Conservation (phyloP, 2,888 invertebrate genomes). For the Hyppa rectilinea region DNA sequence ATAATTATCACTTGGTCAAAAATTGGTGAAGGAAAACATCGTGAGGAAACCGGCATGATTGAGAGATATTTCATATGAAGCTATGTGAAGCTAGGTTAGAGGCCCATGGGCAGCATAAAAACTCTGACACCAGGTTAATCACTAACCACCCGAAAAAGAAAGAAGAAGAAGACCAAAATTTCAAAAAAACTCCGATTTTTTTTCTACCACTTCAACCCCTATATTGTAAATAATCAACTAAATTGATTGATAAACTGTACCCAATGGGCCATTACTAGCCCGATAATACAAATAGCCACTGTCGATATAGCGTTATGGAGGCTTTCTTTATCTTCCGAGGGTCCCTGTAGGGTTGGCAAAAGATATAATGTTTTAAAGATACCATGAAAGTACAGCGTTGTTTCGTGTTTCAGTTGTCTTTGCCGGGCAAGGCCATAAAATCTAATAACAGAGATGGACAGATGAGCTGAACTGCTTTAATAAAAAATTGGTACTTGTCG, state of each 20-base stretch:
- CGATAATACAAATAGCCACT: constrained; percentile 72
- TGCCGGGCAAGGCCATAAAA: background rate
- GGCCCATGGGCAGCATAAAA: too few species aligned
- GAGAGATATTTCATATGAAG: too few species aligned
- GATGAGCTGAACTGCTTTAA: too few species aligned
- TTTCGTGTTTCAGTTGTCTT: background rate
- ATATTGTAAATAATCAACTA: constrained; percentile 63
- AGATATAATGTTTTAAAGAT: constrained; percentile 18
- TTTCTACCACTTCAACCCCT: constrained; percentile 6
- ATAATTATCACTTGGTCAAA: too few species aligned
- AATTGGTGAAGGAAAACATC: too few species aligned
- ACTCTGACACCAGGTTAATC: too few species aligned
- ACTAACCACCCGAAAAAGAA: too few species aligned
- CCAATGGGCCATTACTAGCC: constrained; percentile 66
- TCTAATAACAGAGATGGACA: background rate
- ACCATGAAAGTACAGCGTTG: constrained; percentile 2
- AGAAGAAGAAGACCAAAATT: too few species aligned
- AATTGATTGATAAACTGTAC: constrained; percentile 72
- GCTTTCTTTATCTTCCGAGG: constrained; percentile 76
- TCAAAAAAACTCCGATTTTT: background rate
- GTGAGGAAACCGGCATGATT: too few species aligned
- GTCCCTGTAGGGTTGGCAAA: constrained; percentile 71
- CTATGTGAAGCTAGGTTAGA: too few species aligned
- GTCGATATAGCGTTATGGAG: constrained; percentile 73
- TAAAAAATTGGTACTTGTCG: too few species aligned